phyloP scores from a whole-genome alignment of 2,888 invertebrate genomes.

The Monoplex corrugatus region DNA sequence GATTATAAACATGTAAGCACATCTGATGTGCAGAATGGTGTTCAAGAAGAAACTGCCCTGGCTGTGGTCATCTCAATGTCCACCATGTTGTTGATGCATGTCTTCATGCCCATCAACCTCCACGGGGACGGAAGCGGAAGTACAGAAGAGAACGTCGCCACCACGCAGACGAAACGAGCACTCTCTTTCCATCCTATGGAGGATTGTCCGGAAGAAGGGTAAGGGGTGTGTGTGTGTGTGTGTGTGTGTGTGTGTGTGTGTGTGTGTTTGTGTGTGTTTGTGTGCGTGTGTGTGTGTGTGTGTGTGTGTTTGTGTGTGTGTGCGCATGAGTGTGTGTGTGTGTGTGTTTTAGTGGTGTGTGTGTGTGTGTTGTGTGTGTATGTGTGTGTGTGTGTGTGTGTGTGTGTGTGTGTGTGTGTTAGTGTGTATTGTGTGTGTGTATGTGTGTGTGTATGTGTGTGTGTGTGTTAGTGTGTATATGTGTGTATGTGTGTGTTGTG shows the following conservation, averaged over 20 bases:
- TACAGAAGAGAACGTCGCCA: not conserved
- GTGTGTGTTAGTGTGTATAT: not conserved
- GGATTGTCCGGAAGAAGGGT: constrained; percentile 33
- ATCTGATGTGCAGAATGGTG: constrained; percentile 6
- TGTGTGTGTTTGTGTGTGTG: not conserved
- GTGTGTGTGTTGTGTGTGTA: not conserved
- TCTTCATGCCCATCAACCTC: constrained; percentile 47
- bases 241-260: not conserved
- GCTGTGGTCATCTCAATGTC: constrained; percentile 44
- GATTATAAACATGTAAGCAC: not conserved
- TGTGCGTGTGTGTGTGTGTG: constrained; percentile 19
- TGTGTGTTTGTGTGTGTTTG: not conserved
- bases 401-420: not conserved
- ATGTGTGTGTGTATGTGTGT: too few species aligned
- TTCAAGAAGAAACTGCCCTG: constrained; percentile 47
- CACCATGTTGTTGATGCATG: constrained; percentile 47
- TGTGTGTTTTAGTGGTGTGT: not conserved
- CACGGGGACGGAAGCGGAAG: not conserved
- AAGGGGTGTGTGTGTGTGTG: not conserved
- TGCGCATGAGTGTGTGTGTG: not conserved
- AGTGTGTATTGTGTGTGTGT: too few species aligned
- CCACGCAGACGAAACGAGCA: constrained; percentile 19
- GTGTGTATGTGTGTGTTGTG: not conserved
- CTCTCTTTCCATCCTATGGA: not conserved
- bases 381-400: not conserved